A percentile compares a stretch with the other conserved stretches of the same genome.
Evolutionary conservation across 2,797 vertebrate genomes (phyloP).

Genomic region (Podargus strigoides): DNA sequence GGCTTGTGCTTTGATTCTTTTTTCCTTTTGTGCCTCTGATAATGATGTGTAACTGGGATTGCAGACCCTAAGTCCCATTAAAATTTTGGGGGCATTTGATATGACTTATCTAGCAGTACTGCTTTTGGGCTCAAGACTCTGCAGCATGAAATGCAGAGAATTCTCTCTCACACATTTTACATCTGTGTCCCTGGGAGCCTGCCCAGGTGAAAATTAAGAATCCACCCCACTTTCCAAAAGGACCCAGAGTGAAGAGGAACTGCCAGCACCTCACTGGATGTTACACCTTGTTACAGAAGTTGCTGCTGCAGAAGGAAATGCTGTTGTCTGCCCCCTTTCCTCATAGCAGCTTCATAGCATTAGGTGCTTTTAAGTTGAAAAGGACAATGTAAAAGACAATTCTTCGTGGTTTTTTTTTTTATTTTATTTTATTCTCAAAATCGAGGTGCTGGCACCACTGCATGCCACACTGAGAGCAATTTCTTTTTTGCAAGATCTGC

Average conservation of each 20-base stretch:
- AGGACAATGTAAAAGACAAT: not conserved
- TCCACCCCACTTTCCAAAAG: not conserved
- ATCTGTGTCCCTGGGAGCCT: not conserved
- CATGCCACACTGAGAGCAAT: not conserved
- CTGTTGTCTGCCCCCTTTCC: not conserved
- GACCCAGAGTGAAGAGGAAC: not conserved
- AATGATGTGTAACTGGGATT: not conserved
- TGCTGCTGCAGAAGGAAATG: not conserved
- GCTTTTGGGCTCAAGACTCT: not conserved
- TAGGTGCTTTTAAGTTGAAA: not conserved
- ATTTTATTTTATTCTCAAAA: not conserved
- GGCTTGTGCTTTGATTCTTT: not conserved
- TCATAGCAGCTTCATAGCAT: not conserved
- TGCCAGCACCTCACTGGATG: not conserved
- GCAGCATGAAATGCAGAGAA: not conserved
- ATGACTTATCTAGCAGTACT: not conserved
- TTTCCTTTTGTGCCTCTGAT: not conserved
- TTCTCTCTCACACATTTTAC: fast-evolving
- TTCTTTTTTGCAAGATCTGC: slow-evolving; percentile 1
- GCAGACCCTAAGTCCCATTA: not conserved
- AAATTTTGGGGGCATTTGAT: not conserved
- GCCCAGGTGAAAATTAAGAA: not conserved
- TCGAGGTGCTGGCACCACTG: not conserved
- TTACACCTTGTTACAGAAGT: not conserved
- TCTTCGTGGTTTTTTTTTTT: not conserved